Base-by-base conservation (phyloP, 2,888 invertebrate species). In the Sinhomidia bicolor region DNA sequence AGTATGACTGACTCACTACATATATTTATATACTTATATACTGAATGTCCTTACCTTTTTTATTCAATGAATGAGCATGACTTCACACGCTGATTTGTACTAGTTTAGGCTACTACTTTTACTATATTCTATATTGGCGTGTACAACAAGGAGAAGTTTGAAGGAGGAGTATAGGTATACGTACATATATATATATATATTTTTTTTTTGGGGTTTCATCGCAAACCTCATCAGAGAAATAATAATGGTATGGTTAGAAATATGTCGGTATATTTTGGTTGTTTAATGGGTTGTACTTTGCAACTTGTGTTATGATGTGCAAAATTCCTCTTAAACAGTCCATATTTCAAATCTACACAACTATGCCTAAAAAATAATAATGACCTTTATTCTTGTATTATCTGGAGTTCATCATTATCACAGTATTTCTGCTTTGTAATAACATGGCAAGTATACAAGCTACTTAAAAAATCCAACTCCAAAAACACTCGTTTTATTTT, bases 31-130 rank as follows among this genome's bases (percentile, higher is more conserved):
- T 32, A n/a, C n/a, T n/a, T n/a, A n/a, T n/a, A n/a, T n/a, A n/a
- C n/a, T n/a, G n/a, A n/a, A n/a, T n/a, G n/a, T n/a, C n/a, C n/a
- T n/a, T n/a, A n/a, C n/a, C n/a, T n/a, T n/a, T n/a, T n/a, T n/a
- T n/a, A n/a, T n/a, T n/a, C 44, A 36, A 36, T 78, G 65, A 85
- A 60, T 57, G 76, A 87, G 29, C 87, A 81, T 82, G 87, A 81
- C 76, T 87, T 87, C 87, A 47, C 87, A 87, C 68, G 81, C 87
- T 87, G 81, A 76, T 82, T 82, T 62, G 85, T 79, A 23, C 79
- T 54, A 79, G 76, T 65, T 85, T 79, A 23, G 26, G 7, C 36
- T 68, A 29, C 29, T 12, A 26, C 14, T 12, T n/a, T 3, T 62
- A 29, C 14, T 62, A n/a, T 41, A 41, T 41, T 7, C 41, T 7